Evolutionary conservation across 1,140 invertebrate genomes (phyloP).

Genomic region (Bombus soroeensis): DNA sequence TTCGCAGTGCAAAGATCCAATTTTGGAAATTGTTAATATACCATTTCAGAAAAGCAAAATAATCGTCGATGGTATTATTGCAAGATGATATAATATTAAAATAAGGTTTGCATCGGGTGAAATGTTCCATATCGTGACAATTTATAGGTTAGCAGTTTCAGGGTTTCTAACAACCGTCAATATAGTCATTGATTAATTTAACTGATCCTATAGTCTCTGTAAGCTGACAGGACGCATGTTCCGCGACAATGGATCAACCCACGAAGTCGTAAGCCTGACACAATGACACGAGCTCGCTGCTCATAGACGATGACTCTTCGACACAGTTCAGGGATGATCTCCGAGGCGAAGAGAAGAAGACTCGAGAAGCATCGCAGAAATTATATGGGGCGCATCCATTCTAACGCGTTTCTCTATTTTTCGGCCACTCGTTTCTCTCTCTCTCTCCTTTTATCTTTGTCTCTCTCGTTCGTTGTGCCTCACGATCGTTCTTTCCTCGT

Average conservation of each 20-base stretch:
- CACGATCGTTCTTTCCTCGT: not conserved
- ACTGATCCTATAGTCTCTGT: not conserved
- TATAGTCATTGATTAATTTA: not conserved
- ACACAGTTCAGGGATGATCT: conserved; percentile 75
- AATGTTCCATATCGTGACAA: not conserved
- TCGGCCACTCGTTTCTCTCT: conserved; percentile 10
- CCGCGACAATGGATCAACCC: conserved; percentile 33
- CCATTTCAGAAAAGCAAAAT: not conserved
- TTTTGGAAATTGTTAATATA: not conserved
- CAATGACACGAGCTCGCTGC: conserved; percentile 69
- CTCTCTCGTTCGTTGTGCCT: not conserved
- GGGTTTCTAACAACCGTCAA: not conserved
- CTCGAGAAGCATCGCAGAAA: conserved; percentile 78
- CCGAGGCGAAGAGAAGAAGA: conserved; percentile 70
- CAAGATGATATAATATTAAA: too few relatives aligned
- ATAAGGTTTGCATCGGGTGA: too few relatives aligned
- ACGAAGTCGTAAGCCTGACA: not conserved
- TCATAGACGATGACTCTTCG: conserved; percentile 66
- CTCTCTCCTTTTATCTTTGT: not conserved
- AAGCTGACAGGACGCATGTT: not conserved
- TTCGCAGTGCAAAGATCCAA: not conserved
- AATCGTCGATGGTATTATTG: not conserved
- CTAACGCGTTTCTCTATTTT: conserved; percentile 54
- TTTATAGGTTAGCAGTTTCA: too few relatives aligned
- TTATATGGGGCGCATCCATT: conserved; percentile 81